A percentile compares a stretch with the other conserved stretches of the same genome.
phyloP scores from a whole-genome alignment of 1,140 invertebrate genomes.

The Xylocopa sonorina region DNA sequence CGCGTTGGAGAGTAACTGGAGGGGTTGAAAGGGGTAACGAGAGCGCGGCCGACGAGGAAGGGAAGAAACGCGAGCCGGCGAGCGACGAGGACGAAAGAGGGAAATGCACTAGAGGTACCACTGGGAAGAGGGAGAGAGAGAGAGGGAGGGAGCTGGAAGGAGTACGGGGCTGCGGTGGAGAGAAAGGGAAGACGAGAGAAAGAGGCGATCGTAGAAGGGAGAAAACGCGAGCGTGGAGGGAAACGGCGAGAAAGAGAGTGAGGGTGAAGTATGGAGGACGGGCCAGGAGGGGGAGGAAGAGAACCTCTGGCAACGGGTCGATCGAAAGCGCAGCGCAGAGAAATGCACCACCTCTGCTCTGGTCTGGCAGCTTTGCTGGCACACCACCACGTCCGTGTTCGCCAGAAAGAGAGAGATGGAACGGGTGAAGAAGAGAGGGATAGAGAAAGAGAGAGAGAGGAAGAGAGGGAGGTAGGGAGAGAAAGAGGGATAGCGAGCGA shows the following conservation, averaged over 20 bases:
- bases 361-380: constrained; percentile 75
- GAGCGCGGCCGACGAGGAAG: constrained; percentile 37
- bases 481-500: constrained; percentile 51
- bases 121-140: not conserved
- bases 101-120: constrained; percentile 55
- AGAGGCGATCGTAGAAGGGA: constrained; percentile 1
- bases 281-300: constrained; percentile 25
- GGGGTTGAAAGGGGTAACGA: constrained; percentile 58
- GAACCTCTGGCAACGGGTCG: constrained; percentile 76
- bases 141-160: constrained; percentile 16
- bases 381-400: constrained; percentile 63
- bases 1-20: constrained; percentile 51
- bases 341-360: constrained; percentile 79
- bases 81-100: constrained; percentile 53
- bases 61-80: constrained; percentile 11
- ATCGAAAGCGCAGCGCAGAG: constrained; percentile 81
- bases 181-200: not conserved
- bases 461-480: not conserved
- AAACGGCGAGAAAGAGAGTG: constrained; percentile 1
- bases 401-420: constrained; percentile 49
- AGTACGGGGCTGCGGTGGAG: constrained; percentile 1
- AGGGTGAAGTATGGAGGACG: not conserved
- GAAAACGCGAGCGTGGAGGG: constrained; percentile 8
- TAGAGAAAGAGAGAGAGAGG: constrained; percentile 5
- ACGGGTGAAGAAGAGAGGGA: no score